These are phyloP conservation scores for Strix occidentalis DNA, from an alignment of 2,797 vertebrate species.

Conservation along the genomic window DNA sequence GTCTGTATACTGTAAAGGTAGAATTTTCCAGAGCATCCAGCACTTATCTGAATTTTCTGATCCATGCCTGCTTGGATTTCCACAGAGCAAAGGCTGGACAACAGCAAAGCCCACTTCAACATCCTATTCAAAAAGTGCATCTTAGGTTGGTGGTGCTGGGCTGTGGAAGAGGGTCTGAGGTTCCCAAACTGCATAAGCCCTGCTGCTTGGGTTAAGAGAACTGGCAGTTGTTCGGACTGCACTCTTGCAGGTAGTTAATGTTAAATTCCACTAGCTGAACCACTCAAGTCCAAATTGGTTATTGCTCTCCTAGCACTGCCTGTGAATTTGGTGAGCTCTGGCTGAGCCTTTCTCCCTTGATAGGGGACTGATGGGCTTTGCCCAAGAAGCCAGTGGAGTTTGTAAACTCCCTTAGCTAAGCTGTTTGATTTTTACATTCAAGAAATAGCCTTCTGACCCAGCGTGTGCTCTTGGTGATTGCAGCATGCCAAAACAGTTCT, in stretches of 20 bases:
- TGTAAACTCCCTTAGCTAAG: not conserved
- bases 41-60: not conserved
- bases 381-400: not conserved
- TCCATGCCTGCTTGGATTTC: not conserved
- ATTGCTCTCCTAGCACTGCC: not conserved
- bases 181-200: not conserved
- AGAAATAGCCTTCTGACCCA: not conserved
- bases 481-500: not conserved
- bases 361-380: not conserved
- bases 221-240: not conserved
- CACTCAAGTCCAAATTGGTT: not conserved
- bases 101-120: not conserved
- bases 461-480: not conserved
- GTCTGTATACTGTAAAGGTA: not conserved
- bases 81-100: not conserved
- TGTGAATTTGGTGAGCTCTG: not conserved
- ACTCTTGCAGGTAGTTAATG: not conserved
- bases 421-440: not conserved
- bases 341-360: not conserved
- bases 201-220: not conserved
- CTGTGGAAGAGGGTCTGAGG: not conserved
- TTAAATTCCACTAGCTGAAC: not conserved
- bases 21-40: not conserved
- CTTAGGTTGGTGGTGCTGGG: not conserved
- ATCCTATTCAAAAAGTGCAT: not conserved